phyloP scores from a whole-genome alignment of 2,888 invertebrate species.

The Dorcus hopei region DNA sequence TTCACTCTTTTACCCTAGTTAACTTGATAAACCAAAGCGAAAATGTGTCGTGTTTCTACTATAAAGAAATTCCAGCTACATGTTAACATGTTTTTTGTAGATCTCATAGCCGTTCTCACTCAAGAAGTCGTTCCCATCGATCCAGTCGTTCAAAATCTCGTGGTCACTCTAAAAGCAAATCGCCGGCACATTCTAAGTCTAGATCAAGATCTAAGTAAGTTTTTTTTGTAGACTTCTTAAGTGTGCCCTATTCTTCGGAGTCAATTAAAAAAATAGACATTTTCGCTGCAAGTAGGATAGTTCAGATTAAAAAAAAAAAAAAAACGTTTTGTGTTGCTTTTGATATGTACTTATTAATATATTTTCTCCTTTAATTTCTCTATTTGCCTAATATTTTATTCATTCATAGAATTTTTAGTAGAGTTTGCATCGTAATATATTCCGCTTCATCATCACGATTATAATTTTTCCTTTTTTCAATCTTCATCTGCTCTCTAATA shows the following conservation, averaged over 20 bases:
- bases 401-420: too few species aligned
- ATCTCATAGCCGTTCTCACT: constrained; percentile 51
- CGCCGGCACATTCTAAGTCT: constrained; percentile 71
- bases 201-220: constrained; percentile 76
- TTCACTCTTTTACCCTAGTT: too few species aligned
- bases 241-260: not conserved
- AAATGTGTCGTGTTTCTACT: constrained; percentile 1
- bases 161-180: constrained; percentile 64
- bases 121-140: constrained; percentile 50
- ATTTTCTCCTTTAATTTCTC: too few species aligned
- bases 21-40: too few species aligned
- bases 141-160: constrained; percentile 54
- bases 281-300: too few species aligned
- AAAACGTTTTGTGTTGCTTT: too few species aligned
- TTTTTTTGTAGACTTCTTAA: constrained; percentile 18
- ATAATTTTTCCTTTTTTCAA: not conserved
- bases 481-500: not conserved
- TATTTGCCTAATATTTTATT: too few species aligned
- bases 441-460: too few species aligned
- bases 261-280: too few species aligned
- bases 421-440: too few species aligned
- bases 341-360: too few species aligned
- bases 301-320: too few species aligned
- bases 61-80: not conserved
- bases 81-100: constrained; percentile 9